A percentile compares a stretch with the other conserved stretches of the same genome.
Evolutionary conservation across 92 coral and sea anemone genomes (phyloP).

Genomic region (Pocillopora grandis): DNA sequence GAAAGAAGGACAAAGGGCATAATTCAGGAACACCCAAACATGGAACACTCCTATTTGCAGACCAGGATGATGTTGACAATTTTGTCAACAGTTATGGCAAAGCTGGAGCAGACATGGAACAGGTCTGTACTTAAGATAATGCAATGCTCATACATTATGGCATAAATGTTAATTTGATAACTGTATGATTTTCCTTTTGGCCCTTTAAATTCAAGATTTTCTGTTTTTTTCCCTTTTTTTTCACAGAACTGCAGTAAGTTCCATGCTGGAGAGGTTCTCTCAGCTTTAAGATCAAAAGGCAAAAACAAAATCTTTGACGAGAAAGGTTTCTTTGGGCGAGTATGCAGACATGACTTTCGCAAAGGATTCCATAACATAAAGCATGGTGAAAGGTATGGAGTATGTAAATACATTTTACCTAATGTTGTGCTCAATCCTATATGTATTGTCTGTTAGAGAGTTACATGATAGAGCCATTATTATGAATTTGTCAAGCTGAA

Average conservation of each 20-base stretch:
- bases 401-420: too few relatives aligned
- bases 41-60: conserved; percentile 55
- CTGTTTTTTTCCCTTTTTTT: not conserved
- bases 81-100: conserved; percentile 58
- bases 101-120: conserved; percentile 52
- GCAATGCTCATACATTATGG: not conserved
- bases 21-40: conserved; percentile 43
- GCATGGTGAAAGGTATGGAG: conserved; percentile 68
- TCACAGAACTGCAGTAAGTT: conserved; percentile 54
- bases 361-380: conserved; percentile 51
- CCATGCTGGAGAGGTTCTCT: conserved; percentile 65
- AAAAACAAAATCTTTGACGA: conserved; percentile 58
- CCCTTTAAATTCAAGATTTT: conserved; percentile 1
- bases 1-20: conserved; percentile 59
- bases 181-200: conserved; percentile 6
- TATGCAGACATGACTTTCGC: conserved; percentile 56
- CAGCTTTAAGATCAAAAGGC: conserved; percentile 50
- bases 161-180: not conserved
- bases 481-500: too few relatives aligned
- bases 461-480: too few relatives aligned
- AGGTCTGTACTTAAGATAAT: conserved; percentile 20
- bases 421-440: too few relatives aligned
- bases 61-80: conserved; percentile 64
- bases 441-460: too few relatives aligned
- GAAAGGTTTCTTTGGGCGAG: conserved; percentile 56